A percentile compares a stretch with the other conserved stretches of the same genome.
Conservation (phyloP, 2,113 vertebrate species). For the Microcebus griseorufus region DNA sequence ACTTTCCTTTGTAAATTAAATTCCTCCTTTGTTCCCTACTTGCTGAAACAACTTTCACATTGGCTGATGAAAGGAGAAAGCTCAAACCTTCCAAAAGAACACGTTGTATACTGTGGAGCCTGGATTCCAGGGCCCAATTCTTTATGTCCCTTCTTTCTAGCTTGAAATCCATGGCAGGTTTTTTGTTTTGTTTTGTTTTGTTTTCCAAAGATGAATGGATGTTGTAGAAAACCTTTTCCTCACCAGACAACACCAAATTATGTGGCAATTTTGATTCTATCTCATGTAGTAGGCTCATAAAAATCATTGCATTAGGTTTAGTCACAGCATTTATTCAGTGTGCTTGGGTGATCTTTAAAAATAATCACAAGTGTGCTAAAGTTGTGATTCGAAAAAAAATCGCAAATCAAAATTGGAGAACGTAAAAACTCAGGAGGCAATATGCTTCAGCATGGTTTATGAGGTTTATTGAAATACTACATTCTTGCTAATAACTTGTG, state of each 20-base stretch:
- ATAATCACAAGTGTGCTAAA: not conserved
- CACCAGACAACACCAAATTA: not conserved
- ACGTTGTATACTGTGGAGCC: not conserved
- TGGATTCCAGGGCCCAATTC: not conserved
- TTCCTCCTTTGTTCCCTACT: constrained; percentile 52
- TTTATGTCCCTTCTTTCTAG: not conserved
- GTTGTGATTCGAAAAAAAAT: constrained; percentile 17
- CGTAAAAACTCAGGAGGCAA: not conserved
- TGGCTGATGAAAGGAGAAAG: constrained; percentile 42
- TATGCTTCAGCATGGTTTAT: not conserved
- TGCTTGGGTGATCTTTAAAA: not conserved
- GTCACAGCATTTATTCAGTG: constrained; percentile 1
- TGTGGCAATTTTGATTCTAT: not conserved
- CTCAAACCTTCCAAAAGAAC: not conserved
- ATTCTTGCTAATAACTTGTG: not conserved
- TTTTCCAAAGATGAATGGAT: not conserved
- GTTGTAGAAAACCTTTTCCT: not conserved
- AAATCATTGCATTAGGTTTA: not conserved
- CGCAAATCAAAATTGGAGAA: not conserved
- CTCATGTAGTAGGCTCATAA: not conserved
- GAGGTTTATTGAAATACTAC: not conserved
- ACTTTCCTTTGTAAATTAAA: constrained; percentile 66
- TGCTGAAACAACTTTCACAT: constrained; percentile 68
- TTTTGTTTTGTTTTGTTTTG: not conserved
- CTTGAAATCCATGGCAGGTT: not conserved